Evolutionary conservation across 2,888 invertebrate species (phyloP).

Genomic region (Drosophila diplacantha): DNA sequence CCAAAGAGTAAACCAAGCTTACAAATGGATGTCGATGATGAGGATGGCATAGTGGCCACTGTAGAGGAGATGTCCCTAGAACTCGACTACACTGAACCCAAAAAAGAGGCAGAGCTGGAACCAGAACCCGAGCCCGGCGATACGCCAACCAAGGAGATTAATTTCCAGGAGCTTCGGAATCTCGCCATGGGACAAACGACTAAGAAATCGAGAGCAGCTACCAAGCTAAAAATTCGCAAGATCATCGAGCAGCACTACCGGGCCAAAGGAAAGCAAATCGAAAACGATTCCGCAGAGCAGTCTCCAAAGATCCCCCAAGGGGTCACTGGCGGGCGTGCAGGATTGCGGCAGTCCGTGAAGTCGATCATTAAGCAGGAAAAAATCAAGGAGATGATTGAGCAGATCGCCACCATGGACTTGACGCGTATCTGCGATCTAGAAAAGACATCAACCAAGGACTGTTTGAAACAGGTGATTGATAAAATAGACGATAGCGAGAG

Average conservation of each 20-base stretch:
- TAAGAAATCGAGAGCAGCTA: conserved; percentile 68
- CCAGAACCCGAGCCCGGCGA: conserved; percentile 16
- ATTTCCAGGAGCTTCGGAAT: conserved; percentile 74
- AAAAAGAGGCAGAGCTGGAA: conserved; percentile 15
- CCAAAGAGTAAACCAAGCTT: conserved; percentile 1
- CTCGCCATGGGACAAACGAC: conserved; percentile 72
- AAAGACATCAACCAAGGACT: conserved; percentile 79
- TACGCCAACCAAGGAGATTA: conserved; percentile 68
- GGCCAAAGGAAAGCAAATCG: conserved; percentile 73
- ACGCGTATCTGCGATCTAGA: conserved; percentile 78
- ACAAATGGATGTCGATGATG: conserved; percentile 54
- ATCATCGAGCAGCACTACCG: conserved; percentile 75
- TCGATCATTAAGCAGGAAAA: conserved; percentile 77
- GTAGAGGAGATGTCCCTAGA: conserved; percentile 60
- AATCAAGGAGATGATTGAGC: conserved; percentile 78
- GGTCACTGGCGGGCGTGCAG: conserved; percentile 15
- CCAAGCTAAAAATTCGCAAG: conserved; percentile 74
- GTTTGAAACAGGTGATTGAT: conserved; percentile 79
- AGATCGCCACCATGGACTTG: conserved; percentile 78
- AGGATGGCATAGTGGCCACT: conserved; percentile 64
- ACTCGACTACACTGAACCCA: conserved; percentile 28
- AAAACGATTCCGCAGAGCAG: conserved; percentile 66
- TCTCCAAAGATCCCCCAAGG: conserved; percentile 19
- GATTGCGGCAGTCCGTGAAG: conserved; percentile 68
- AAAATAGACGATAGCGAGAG: conserved; percentile 75